Evolutionary conservation across 2,113 vertebrate genomes (phyloP), one percentile per base, ranked within the genome.

Genomic region (Ochotona princeps): DNA sequence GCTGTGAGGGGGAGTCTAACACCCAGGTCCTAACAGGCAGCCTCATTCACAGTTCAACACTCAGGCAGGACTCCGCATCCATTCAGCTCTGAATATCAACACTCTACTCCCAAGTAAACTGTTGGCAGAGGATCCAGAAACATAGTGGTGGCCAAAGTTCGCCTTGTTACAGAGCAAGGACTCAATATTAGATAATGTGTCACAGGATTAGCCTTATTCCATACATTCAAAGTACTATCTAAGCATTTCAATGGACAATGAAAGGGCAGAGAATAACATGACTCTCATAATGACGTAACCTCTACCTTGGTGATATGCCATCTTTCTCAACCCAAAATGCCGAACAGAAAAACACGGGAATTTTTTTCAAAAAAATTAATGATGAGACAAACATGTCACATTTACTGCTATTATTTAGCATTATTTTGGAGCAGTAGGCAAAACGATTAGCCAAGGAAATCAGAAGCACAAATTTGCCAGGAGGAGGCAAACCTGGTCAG

Each of bases 381-480:
- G 76, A 30, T 2, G 73, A 83, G 79, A 74, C 25, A 87, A 69
- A 95, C 73, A 67, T 21, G 13, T 28, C 47, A 83, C 30, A 72
- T 92, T 90, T 61, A 63, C 57, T 23, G 75, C 47, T 49, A 30
- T 61, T 75, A 63, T 30, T 82, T 74, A 82, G 28, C 54, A 67
- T 61, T 49, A 5, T 79, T 70, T 9, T 83, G 10, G 26, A 47
- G 12, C 21, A 83, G 51, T 7, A 88, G 65, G 74, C 26, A 76
- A 89, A 94, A 75, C 69, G 67, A 54, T 87, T 66, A 88, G 25
- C 60, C 38, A 38, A 79, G 10, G 82, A 93, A 93, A 96, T 90
- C 7, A 90, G 70, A 65, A 32, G 23, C 66, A 76, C 44, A 70
- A 67, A 85, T 72, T 85, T 51, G 61, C 87, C 88, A 90, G 66